A percentile compares a stretch with the other conserved stretches of the same genome.
phyloP scores from a whole-genome alignment of 2,797 vertebrate genomes.

The Lepus oiostolus region DNA sequence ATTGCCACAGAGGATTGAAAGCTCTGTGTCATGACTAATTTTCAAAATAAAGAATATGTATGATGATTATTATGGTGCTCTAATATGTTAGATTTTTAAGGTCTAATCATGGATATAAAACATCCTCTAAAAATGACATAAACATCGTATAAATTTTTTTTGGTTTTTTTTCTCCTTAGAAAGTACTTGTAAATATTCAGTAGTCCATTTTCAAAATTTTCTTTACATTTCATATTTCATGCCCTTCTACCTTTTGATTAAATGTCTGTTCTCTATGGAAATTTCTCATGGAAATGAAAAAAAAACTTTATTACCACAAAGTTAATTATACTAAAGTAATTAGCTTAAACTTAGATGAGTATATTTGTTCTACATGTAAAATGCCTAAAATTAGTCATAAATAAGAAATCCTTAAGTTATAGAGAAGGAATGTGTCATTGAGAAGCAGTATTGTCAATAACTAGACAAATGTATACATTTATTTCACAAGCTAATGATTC shows the following conservation, averaged over 20 bases:
- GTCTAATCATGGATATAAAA: background rate
- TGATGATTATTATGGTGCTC: background rate
- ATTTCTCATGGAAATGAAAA: background rate
- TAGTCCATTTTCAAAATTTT: constrained; percentile 17
- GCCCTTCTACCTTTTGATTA: background rate
- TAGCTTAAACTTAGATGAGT: too few relatives aligned
- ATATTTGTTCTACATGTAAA: background rate
- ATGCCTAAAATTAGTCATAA: background rate
- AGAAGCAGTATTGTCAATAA: background rate
- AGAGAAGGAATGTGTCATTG: background rate
- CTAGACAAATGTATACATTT: background rate
- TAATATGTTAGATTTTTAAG: background rate
- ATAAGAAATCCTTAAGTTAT: background rate
- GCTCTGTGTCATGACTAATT: background rate
- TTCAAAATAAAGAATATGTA: constrained; percentile 2
- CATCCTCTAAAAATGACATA: background rate
- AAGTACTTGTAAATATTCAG: background rate
- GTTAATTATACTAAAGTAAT: background rate
- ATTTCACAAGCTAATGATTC: background rate
- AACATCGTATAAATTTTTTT: too few relatives aligned
- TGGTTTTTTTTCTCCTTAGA: too few relatives aligned
- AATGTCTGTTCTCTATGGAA: background rate
- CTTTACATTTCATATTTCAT: background rate
- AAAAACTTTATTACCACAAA: background rate
- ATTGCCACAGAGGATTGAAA: background rate